phyloP scores from a whole-genome alignment of 2,113 vertebrate genomes.

The Mustelus asterias region DNA sequence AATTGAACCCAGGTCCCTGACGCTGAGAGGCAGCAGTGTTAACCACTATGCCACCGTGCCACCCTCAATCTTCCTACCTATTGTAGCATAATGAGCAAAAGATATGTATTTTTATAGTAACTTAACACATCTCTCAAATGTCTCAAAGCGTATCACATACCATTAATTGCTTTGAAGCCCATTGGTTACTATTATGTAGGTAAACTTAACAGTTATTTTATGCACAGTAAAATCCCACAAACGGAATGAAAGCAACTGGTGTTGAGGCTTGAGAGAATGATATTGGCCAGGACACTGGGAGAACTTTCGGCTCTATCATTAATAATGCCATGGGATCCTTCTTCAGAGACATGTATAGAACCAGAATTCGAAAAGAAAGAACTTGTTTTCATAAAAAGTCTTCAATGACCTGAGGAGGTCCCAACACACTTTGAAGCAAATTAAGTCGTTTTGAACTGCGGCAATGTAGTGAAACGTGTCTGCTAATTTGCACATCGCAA shows the following conservation, averaged over 20 bases:
- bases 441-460: neutral
- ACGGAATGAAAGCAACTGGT: neutral
- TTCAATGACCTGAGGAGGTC: neutral
- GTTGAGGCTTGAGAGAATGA: neutral
- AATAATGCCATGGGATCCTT: neutral
- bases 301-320: neutral
- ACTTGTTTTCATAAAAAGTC: neutral
- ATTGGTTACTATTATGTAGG: neutral
- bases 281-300: neutral
- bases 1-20: too few relatives aligned
- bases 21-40: too few relatives aligned
- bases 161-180: neutral
- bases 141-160: neutral
- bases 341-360: neutral
- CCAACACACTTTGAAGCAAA: neutral
- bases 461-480: neutral
- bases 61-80: neutral
- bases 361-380: neutral
- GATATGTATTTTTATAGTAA: neutral
- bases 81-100: neutral
- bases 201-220: neutral
- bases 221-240: neutral
- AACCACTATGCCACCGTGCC: too few relatives aligned
- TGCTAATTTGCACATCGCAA: neutral
- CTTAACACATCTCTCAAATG: neutral